These are phyloP conservation scores for Acanthisitta chloris DNA, from an alignment of 2,113 vertebrate genomes.

Conservation along the genomic window DNA sequence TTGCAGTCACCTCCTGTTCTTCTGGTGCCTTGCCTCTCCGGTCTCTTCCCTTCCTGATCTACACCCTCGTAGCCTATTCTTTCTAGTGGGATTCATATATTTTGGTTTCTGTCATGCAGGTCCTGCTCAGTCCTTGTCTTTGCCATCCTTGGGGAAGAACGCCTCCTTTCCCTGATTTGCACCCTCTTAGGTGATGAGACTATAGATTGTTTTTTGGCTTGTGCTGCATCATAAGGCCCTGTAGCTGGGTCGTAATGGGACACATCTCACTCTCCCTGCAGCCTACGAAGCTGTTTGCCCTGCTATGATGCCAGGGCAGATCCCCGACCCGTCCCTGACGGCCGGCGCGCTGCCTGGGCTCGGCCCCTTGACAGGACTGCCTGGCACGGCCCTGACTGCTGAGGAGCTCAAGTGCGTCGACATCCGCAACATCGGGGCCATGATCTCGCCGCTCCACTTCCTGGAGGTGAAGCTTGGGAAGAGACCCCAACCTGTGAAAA, in stretches of 20 bases:
- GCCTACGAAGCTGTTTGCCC: conserved; percentile 61
- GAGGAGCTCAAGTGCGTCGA: conserved; percentile 89
- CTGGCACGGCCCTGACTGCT: conserved; percentile 83
- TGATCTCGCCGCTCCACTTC: conserved; percentile 92
- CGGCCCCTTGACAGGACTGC: conserved; percentile 86
- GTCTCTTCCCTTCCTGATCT: background rate
- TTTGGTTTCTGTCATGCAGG: background rate
- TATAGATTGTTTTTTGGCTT: background rate
- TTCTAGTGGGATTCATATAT: background rate
- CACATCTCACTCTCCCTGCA: background rate
- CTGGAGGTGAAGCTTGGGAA: conserved; percentile 89
- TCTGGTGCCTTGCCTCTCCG: background rate
- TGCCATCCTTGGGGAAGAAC: background rate
- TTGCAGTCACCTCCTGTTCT: background rate
- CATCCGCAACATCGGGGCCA: conserved; percentile 87
- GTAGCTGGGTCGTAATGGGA: background rate
- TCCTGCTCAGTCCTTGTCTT: background rate
- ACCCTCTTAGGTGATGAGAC: too few relatives aligned
- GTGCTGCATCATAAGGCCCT: background rate
- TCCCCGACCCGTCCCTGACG: conserved; percentile 91
- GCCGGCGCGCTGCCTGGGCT: conserved; percentile 90
- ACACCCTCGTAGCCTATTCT: background rate
- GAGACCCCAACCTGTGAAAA: conserved; percentile 86
- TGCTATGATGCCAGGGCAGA: conserved; percentile 97
- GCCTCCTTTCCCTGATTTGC: rapidly evolving